Percentiles rank a stretch among this genome's conserved stretches.
Evolutionary conservation across 2,888 invertebrate genomes (phyloP).

Genomic region (Mesoligia furuncula): DNA sequence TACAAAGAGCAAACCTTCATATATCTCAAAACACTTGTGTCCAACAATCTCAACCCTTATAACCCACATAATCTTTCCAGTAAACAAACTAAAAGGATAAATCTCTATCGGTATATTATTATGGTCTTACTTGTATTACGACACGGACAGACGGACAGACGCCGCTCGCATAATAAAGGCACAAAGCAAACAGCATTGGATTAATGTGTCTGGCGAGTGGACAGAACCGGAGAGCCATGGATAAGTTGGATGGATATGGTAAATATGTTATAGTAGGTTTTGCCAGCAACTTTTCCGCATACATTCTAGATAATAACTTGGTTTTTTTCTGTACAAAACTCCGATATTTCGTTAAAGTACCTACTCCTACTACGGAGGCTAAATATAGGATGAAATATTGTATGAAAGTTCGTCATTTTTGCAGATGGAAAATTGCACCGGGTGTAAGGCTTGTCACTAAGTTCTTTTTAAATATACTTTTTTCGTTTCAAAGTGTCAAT

Average conservation of each 20-base stretch:
- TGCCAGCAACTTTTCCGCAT: not conserved
- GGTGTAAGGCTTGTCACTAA: no score
- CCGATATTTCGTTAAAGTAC: no score
- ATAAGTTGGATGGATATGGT: slow-evolving; percentile 36
- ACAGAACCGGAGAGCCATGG: slow-evolving; percentile 19
- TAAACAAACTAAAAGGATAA: slow-evolving; percentile 34
- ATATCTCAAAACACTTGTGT: not conserved
- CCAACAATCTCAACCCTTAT: not conserved
- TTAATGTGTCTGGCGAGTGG: slow-evolving; percentile 65
- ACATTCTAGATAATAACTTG: no score
- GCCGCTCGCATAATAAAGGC: slow-evolving; percentile 62
- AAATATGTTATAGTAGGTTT: not conserved
- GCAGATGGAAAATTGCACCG: no score
- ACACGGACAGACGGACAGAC: slow-evolving; percentile 53
- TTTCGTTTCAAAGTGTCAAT: no score
- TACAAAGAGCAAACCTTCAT: not conserved
- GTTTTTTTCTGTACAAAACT: no score
- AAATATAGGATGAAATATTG: no score
- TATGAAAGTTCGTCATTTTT: no score
- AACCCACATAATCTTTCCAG: slow-evolving; percentile 10
- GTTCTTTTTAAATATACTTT: no score
- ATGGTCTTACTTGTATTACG: slow-evolving; percentile 16
- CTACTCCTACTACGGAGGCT: no score
- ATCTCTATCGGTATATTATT: slow-evolving; percentile 43
- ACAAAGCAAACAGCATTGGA: slow-evolving; percentile 67